Conservation (phyloP, 2,113 vertebrate genomes). For the Hippocampus zosterae region DNA sequence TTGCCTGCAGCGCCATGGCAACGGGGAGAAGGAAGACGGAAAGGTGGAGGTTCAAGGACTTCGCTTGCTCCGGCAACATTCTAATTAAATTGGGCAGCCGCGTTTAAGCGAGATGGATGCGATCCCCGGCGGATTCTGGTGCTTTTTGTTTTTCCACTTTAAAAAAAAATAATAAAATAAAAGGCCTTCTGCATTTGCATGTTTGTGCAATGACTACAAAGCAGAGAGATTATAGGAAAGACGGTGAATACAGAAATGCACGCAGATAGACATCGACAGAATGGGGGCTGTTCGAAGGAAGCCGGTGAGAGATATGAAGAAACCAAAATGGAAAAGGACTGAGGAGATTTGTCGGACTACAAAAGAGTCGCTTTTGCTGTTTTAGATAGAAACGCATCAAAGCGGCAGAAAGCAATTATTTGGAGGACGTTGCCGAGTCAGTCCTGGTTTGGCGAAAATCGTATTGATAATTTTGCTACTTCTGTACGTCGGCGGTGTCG, state of each 20-base stretch:
- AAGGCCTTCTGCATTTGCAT: constrained; percentile 28
- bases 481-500: background rate
- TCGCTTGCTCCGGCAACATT: constrained; percentile 66
- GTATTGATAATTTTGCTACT: background rate
- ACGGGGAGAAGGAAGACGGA: constrained; percentile 49
- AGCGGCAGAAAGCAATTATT: constrained; percentile 28
- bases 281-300: constrained; percentile 40
- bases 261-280: constrained; percentile 44
- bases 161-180: background rate
- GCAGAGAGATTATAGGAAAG: constrained; percentile 6
- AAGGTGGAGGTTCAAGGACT: constrained; percentile 67
- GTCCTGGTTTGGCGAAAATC: constrained; percentile 2
- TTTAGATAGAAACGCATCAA: constrained; percentile 31
- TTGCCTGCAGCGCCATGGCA: constrained; percentile 67
- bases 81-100: constrained; percentile 55
- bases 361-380: constrained; percentile 31
- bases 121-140: constrained; percentile 11
- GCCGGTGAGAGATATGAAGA: constrained; percentile 41
- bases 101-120: constrained; percentile 50
- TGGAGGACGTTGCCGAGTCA: constrained; percentile 8
- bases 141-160: constrained; percentile 9
- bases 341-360: constrained; percentile 48
- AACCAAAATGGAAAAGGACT: constrained; percentile 30
- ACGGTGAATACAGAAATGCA: constrained; percentile 34
- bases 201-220: background rate